Evolutionary conservation across 2,797 vertebrate species (phyloP).

Genomic region (Channa striata): DNA sequence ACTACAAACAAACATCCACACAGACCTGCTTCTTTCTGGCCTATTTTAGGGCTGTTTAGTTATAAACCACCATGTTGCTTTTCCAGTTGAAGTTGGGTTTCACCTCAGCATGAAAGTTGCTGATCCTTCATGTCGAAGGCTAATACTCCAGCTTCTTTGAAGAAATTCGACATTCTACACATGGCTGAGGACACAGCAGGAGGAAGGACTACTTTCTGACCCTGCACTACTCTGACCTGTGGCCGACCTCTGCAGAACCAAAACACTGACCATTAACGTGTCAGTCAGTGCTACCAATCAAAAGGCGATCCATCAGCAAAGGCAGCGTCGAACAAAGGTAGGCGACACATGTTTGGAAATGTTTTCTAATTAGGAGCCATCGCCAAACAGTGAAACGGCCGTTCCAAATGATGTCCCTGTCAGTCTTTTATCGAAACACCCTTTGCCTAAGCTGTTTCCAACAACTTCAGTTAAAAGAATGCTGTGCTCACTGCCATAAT

Average conservation of each 20-base stretch:
- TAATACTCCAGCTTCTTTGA: conserved; percentile 72
- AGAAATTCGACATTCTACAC: conserved; percentile 82
- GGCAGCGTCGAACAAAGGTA: conserved; percentile 32
- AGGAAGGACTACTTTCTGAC: conserved; percentile 73
- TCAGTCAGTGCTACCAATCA: conserved; percentile 47
- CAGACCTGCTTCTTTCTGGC: not conserved
- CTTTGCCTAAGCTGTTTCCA: conserved; percentile 17
- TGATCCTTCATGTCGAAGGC: conserved; percentile 56
- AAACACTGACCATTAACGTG: conserved; percentile 27
- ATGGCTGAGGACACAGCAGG: conserved; percentile 79
- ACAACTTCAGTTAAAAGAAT: conserved; percentile 17
- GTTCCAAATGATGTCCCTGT: conserved; percentile 2
- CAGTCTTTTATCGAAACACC: conserved; percentile 28
- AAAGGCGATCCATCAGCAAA: conserved; percentile 40
- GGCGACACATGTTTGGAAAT: conserved; percentile 8
- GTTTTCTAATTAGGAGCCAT: conserved; percentile 34
- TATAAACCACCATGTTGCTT: conserved; percentile 32
- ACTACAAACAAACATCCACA: not conserved
- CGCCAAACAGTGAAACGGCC: conserved; percentile 1
- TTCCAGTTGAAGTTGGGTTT: conserved; percentile 40
- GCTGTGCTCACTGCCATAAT: conserved; percentile 19
- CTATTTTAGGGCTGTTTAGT: conserved; percentile 24
- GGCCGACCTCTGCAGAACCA: conserved; percentile 58
- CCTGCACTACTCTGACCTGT: conserved; percentile 63
- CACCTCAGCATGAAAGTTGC: conserved; percentile 51